phyloP scores from a whole-genome alignment of 2,113 vertebrate genomes.

The Mola mola region DNA sequence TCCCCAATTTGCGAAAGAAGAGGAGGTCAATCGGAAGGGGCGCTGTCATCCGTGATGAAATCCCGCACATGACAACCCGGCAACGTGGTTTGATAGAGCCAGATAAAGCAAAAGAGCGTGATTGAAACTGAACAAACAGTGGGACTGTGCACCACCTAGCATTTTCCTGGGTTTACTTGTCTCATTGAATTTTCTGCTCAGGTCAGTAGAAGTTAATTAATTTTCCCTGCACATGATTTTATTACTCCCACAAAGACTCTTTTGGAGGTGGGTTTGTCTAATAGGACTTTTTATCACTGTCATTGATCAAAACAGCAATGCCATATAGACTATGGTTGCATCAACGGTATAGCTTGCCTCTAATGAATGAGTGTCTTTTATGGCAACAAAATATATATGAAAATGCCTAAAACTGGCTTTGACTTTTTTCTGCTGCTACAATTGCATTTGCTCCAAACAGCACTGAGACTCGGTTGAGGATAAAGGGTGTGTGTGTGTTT shows the following conservation, averaged over 20 bases:
- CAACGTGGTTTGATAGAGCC: conserved; percentile 28
- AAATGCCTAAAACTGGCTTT: too few relatives aligned
- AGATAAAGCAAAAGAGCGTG: conserved; percentile 38
- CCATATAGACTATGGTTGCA: too few relatives aligned
- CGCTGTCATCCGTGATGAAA: too few relatives aligned
- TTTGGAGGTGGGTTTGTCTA: conserved; percentile 14
- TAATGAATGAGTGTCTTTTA: too few relatives aligned
- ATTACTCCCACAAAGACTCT: conserved; percentile 36
- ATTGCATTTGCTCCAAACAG: too few relatives aligned
- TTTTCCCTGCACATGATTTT: conserved; percentile 46
- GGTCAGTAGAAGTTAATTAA: conserved; percentile 62
- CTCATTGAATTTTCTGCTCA: conserved; percentile 40
- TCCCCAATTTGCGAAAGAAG: conserved; percentile 12
- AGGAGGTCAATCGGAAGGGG: conserved; percentile 32
- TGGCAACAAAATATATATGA: too few relatives aligned
- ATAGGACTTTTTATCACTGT: background rate
- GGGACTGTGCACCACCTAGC: conserved; percentile 24
- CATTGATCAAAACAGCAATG: conserved; percentile 10
- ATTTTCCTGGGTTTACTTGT: conserved; percentile 46
- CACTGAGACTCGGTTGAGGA: too few relatives aligned
- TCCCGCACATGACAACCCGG: too few relatives aligned
- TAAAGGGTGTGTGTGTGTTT: conserved; percentile 13
- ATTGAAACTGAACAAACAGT: conserved; percentile 35
- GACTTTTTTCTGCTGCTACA: too few relatives aligned
- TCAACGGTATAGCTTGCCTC: too few relatives aligned